A percentile compares a stretch with the other conserved stretches of the same genome.
phyloP scores from a whole-genome alignment of 2,797 vertebrate species.

The Sebastes steindachneri region DNA sequence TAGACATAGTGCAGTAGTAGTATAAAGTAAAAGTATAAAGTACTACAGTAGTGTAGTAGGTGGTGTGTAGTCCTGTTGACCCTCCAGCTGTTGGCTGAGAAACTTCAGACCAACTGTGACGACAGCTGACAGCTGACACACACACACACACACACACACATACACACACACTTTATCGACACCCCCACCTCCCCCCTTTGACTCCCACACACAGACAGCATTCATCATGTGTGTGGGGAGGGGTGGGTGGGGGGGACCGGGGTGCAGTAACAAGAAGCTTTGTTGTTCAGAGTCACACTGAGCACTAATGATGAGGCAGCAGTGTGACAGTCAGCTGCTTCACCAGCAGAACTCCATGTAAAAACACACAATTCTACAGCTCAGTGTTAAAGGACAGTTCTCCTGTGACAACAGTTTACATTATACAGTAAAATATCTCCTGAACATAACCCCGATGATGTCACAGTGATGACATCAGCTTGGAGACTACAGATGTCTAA shows the following conservation, averaged over 20 bases:
- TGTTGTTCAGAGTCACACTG: not conserved
- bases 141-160: not conserved
- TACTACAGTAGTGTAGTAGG: not conserved
- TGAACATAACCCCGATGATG: not conserved
- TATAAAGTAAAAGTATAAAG: not conserved
- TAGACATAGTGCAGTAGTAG: too few relatives aligned
- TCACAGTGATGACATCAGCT: not conserved
- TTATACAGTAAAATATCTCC: too few relatives aligned
- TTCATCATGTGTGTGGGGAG: too few relatives aligned
- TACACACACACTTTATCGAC: not conserved
- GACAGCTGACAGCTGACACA: constrained; percentile 32
- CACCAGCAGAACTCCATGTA: not conserved
- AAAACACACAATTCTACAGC: not conserved
- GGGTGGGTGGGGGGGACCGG: rapidly evolving
- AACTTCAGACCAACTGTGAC: constrained; percentile 41
- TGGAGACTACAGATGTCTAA: not conserved
- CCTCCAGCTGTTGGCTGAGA: constrained; percentile 28
- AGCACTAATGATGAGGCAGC: not conserved
- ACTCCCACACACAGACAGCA: not conserved
- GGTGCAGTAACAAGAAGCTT: not conserved
- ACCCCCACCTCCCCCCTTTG: not conserved
- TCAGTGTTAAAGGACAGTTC: not conserved
- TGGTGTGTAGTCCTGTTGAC: not conserved
- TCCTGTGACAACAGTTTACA: too few relatives aligned
- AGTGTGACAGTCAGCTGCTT: not conserved